Conservation (phyloP, 2,797 vertebrate species). For the Sebastes elongatus region DNA sequence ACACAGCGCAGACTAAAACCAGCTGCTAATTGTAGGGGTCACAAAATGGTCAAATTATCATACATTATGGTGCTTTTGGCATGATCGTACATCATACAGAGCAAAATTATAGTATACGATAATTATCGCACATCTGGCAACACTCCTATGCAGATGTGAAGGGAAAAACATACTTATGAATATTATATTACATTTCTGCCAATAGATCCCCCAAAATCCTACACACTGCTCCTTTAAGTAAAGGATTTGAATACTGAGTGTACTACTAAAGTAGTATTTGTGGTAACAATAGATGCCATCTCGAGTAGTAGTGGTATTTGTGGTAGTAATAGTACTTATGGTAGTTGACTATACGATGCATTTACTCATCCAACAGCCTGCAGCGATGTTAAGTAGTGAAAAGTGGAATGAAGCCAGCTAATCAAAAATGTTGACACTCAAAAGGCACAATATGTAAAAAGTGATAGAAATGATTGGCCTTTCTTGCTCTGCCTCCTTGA, state of each 20-base stretch:
- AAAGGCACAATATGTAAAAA: constrained; percentile 5
- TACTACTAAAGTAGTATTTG: not conserved
- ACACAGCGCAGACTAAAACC: not conserved
- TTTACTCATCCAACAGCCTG: not conserved
- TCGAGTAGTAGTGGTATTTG: not conserved
- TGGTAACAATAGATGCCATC: not conserved
- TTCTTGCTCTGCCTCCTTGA: not conserved
- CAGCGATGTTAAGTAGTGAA: not conserved
- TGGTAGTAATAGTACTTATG: not conserved
- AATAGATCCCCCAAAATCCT: not conserved
- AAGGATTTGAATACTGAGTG: not conserved
- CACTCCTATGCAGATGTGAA: no score
- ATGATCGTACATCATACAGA: no score
- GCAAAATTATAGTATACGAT: no score
- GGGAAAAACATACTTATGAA: not conserved
- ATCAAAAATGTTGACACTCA: constrained; percentile 18
- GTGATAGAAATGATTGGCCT: constrained; percentile 27
- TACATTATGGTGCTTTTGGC: no score
- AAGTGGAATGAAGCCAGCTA: constrained; percentile 7
- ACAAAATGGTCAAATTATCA: no score
- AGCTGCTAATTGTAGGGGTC: no score
- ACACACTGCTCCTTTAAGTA: not conserved
- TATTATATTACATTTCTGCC: not conserved
- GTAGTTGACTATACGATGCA: not conserved
- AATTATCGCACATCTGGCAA: no score